These are phyloP conservation scores for Branchinecta lynchi DNA, from an alignment of 1,140 invertebrate species.

Conservation along the genomic window DNA sequence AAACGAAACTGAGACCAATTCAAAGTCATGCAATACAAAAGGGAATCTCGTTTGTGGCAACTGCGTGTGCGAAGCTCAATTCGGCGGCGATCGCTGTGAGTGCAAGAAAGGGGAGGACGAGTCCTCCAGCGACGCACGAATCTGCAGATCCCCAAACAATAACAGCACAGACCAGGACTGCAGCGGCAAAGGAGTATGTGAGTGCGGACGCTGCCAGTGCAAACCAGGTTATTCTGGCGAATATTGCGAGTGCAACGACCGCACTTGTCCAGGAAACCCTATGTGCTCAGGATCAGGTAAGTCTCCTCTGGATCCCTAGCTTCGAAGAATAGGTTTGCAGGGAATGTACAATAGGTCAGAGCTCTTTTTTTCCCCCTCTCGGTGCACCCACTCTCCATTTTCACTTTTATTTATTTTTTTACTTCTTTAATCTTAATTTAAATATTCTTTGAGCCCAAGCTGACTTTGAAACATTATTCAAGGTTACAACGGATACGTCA, in stretches of 20 bases:
- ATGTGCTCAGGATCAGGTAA: slow-evolving; percentile 33
- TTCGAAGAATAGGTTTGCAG: no score
- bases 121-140: slow-evolving; percentile 21
- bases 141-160: neutral
- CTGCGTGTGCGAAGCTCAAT: slow-evolving; percentile 39
- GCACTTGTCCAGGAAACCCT: slow-evolving; percentile 35
- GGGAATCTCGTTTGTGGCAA: slow-evolving; percentile 36
- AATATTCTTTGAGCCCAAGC: no score
- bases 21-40: slow-evolving; percentile 31
- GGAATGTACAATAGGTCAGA: no score
- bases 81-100: slow-evolving; percentile 21
- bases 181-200: slow-evolving; percentile 10
- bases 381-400: no score
- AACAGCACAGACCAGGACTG: slow-evolving; percentile 21
- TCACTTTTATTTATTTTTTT: no score
- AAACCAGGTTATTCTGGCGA: slow-evolving; percentile 30
- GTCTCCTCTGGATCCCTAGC: neutral
- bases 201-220: slow-evolving; percentile 13
- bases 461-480: no score
- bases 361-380: no score
- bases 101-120: slow-evolving; percentile 15
- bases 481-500: no score
- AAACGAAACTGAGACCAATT: slow-evolving; percentile 25
- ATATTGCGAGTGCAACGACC: slow-evolving; percentile 41
- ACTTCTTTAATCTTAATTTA: no score